Base-by-base conservation (phyloP, 2,888 invertebrate species). In the Mesopsocus fuscifrons region DNA sequence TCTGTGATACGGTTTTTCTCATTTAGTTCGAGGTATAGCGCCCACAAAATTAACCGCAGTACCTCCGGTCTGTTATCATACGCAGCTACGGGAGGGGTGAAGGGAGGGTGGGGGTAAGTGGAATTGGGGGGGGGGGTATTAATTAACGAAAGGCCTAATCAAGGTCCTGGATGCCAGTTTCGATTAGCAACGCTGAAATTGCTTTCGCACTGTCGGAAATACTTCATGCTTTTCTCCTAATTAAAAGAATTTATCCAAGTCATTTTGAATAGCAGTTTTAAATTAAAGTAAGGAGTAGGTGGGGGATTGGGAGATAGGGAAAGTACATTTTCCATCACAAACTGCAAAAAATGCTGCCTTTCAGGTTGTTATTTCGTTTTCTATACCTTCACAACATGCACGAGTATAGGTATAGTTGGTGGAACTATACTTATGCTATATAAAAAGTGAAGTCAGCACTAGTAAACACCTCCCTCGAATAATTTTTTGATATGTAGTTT, bases 141-240 rank as follows among this genome's bases (percentile, higher is more conserved):
- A 46, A 46, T 46, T 46, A 46, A 46, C 46, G 26, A 32, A 35
- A 43, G 41, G 45, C 41, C 46, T 46, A 46, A 46, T 46, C 44
- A 46, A 46, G 45, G 41, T 23, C 26, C 26, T 6, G 26, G 26
- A 26, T 17, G 11, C 41, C 16, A 40, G 13, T n/a, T 16, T 33
- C 20, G 44, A 45, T 42, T 45, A 42, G 40, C 42, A 45, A 45
- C 33, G 42, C 35, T 38, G 31, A 42, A 34, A 41, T 42, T 34
- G 32, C 41, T 17, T 34, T 45, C 33, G 34, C 41, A 44, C 33
- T 31, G 26, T 26, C 26, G 26, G 26, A 26, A 26, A 26, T 26
- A 26, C 26, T 26, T 26, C 26, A 26, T 26, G 26, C 26, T 26
- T 26, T n/a, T 26, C 26, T 26, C 11, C 26, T 26, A 26, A 26